Percentiles rank a stretch among this genome's conserved stretches.
phyloP scores from a whole-genome alignment of 1,140 invertebrate species.

The Schlechtendalia chinensis region DNA sequence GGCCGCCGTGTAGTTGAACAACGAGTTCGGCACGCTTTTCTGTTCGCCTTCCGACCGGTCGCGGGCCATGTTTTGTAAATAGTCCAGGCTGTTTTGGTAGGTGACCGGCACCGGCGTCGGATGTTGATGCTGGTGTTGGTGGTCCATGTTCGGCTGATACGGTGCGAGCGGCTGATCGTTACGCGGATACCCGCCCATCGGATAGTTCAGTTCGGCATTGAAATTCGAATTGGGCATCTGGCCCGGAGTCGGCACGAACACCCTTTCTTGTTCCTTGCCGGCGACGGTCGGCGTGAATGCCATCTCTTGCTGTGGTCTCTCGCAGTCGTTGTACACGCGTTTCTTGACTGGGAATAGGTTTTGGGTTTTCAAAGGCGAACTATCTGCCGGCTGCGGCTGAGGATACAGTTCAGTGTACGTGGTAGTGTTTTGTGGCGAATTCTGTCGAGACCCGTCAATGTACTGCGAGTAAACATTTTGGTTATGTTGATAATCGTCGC shows the following conservation, averaged over 20 bases:
- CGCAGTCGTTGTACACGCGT: conserved; percentile 62
- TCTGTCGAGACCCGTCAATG: conserved; percentile 25
- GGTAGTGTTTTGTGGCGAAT: conserved; percentile 40
- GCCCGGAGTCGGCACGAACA: conserved; percentile 54
- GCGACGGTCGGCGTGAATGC: conserved; percentile 52
- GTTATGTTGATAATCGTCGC: conserved; percentile 36
- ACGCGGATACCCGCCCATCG: conserved; percentile 9
- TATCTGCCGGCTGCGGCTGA: conserved; percentile 22
- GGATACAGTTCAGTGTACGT: conserved; percentile 24
- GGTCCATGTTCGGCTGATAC: conserved; percentile 32
- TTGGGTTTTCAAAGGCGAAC: neutral
- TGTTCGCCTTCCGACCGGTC: conserved; percentile 27
- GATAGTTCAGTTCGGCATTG: conserved; percentile 28
- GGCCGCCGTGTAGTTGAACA: conserved; percentile 27
- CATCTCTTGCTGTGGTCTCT: conserved; percentile 51
- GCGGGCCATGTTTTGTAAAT: conserved; percentile 37
- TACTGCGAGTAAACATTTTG: conserved; percentile 26
- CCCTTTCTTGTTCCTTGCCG: conserved; percentile 47
- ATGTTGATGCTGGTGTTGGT: neutral
- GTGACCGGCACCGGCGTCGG: conserved; percentile 10
- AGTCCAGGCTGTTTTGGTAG: conserved; percentile 37
- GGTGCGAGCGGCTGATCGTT: conserved; percentile 21
- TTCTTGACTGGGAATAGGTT: conserved; percentile 59
- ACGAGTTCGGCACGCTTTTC: conserved; percentile 27
- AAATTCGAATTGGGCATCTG: conserved; percentile 53